Percentiles rank a stretch among this genome's conserved stretches.
Evolutionary conservation across 2,888 invertebrate species (phyloP).

Genomic region (Leptogaster cylindrica): DNA sequence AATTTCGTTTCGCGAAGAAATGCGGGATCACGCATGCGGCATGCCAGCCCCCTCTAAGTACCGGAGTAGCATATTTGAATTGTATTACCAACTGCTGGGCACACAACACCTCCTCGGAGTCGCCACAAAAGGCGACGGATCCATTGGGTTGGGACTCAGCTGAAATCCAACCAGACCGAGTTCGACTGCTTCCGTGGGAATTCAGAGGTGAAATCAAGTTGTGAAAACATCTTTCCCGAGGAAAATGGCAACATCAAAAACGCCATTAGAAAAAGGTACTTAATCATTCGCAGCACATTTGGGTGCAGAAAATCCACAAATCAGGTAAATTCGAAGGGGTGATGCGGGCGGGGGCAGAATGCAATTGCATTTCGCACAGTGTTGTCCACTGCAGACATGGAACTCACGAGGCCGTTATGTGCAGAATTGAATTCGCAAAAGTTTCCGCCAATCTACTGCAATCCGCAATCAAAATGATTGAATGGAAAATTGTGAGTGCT

Average conservation of each 20-base stretch:
- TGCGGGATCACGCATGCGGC: no score
- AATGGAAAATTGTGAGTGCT: conserved; percentile 14
- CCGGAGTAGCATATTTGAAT: not conserved
- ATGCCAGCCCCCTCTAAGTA: no score
- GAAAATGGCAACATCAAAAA: conserved; percentile 31
- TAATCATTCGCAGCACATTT: conserved; percentile 20
- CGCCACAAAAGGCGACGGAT: conserved; percentile 19
- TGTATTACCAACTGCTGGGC: not conserved
- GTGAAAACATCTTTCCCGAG: conserved; percentile 20
- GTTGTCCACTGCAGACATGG: not conserved
- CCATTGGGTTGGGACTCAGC: not conserved
- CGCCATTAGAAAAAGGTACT: conserved; percentile 10
- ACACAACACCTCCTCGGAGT: not conserved
- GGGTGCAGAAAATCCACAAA: not conserved
- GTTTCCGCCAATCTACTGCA: conserved; percentile 8
- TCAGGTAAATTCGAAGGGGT: conserved; percentile 12
- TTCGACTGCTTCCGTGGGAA: not conserved
- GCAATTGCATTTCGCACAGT: not conserved
- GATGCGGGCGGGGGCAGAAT: conserved; percentile 5
- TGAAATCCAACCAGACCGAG: conserved; percentile 5
- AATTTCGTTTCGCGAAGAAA: no score
- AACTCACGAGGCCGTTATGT: not conserved
- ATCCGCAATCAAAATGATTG: conserved; percentile 13
- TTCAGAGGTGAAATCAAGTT: conserved; percentile 21
- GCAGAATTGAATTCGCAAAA: conserved; percentile 2